These are phyloP conservation scores for Lymantria dispar DNA, from an alignment of 2,888 invertebrate genomes.

Conservation along the genomic window DNA sequence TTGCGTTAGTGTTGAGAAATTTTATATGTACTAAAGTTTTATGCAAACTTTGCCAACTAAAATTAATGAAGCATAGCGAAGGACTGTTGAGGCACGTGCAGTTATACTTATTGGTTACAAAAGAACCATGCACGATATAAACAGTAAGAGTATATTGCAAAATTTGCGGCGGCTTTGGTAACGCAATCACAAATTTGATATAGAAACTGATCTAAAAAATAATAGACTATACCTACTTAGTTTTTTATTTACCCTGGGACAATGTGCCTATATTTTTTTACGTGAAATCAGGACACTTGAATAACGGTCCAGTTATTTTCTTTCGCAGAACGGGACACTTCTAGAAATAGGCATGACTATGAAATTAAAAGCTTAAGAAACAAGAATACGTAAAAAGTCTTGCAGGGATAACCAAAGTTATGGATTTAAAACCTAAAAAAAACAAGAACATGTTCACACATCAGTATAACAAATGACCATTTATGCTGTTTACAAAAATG, in stretches of 20 bases:
- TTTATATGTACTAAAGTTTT: constrained; percentile 1
- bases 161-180: background rate
- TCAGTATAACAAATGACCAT: too few relatives aligned
- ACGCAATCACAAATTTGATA: background rate
- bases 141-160: background rate
- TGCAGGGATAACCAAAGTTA: too few relatives aligned
- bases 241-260: background rate
- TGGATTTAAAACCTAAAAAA: too few relatives aligned
- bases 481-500: too few relatives aligned
- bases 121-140: background rate
- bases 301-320: too few relatives aligned
- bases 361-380: too few relatives aligned
- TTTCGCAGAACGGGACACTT: too few relatives aligned
- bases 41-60: background rate
- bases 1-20: constrained; percentile 20
- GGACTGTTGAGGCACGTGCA: background rate
- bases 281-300: too few relatives aligned
- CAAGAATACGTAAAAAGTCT: too few relatives aligned
- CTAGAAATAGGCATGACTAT: too few relatives aligned
- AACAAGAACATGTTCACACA: too few relatives aligned
- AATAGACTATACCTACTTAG: background rate
- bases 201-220: background rate
- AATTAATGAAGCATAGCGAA: constrained; percentile 3
- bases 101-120: background rate
- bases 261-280: too few relatives aligned